Evolutionary conservation across 1,140 invertebrate genomes (phyloP), one percentile per base, ranked within the genome.

Genomic region (Himalopsyche phryganea): DNA sequence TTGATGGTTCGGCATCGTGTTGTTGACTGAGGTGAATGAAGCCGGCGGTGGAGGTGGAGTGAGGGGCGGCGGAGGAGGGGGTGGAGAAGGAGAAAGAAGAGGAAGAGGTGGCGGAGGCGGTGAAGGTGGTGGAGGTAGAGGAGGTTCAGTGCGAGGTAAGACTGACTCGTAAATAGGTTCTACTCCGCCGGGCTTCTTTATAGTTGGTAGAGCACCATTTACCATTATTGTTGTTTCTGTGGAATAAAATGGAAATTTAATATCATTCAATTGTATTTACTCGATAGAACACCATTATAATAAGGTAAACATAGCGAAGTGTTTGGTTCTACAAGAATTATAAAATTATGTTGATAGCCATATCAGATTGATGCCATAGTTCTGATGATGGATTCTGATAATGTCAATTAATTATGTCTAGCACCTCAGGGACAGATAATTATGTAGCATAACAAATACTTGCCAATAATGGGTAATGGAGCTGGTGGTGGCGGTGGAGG

Each of bases 61-160:
- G 1, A 68, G 65, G 1, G 70, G 67, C 50, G 45, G 58, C 6
- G 54, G 54, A 10, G 54, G 61, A n/a, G 60, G 60, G 9, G 72
- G 71, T 10, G 71, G 69, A 1, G 71, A 65, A 28, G 71, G 68
- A 9, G 69, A 69, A 13, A 70, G 67, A 13, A 73, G 60, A 13
- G 71, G 61, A 0, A 74, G 68, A 1, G 73, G 69, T 0, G 68
- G 69, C 0, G 73, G 62, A 9, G 72, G 73, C 11, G 66, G 66
- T 18, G 75, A 71, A 0, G 73, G 72, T 0, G 72, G 74, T 10
- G 74, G 71, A 4, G 69, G 66, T n/a, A 75, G 71, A 4, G 71
- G 72, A 0, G 71, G 70, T 14, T 63, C 61, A 14, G 42, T 56
- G 10, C 61, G 45, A 18, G 61, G 61, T 6, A 63, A 40, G 14